phyloP scores from a whole-genome alignment of 35 echinoderm and acorn worm genomes.

The Lytechinus variegatus region DNA sequence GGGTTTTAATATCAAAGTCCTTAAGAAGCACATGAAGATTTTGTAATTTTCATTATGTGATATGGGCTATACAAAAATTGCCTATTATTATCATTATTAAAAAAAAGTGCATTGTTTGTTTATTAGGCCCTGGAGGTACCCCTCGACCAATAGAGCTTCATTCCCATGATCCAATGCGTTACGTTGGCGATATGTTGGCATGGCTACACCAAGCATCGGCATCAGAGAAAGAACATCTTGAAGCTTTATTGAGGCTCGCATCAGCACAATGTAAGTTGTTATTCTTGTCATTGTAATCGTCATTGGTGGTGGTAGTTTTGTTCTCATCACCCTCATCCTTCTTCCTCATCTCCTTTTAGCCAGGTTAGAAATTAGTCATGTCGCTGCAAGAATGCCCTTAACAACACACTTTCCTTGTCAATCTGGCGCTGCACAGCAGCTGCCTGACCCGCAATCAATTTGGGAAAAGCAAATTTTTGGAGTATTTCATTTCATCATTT shows the following conservation, averaged over 20 bases:
- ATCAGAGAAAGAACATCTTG: constrained; percentile 92
- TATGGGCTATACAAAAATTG: not conserved
- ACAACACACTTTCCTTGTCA: no score
- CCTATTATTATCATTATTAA: not conserved
- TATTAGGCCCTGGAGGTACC: constrained; percentile 85
- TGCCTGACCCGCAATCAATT: no score
- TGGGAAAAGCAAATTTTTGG: no score
- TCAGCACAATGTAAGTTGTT: constrained; percentile 75
- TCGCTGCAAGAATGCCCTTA: no score
- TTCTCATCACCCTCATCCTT: not conserved
- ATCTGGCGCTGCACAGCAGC: no score
- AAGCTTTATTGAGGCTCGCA: constrained; percentile 77
- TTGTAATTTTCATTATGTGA: no score
- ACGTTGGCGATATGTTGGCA: constrained; percentile 97
- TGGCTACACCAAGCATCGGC: constrained; percentile 96
- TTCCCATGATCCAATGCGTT: constrained; percentile 98
- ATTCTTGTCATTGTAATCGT: no score
- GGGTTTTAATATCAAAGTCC: no score
- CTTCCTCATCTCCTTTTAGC: not conserved
- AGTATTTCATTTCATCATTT: no score
- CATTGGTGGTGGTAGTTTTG: no score
- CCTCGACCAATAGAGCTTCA: constrained; percentile 96
- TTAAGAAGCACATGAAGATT: no score
- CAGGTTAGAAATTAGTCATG: no score
- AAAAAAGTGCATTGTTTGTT: constrained; percentile 23